Base-by-base conservation (phyloP, 2,888 invertebrate genomes). In the Nomada flava region DNA sequence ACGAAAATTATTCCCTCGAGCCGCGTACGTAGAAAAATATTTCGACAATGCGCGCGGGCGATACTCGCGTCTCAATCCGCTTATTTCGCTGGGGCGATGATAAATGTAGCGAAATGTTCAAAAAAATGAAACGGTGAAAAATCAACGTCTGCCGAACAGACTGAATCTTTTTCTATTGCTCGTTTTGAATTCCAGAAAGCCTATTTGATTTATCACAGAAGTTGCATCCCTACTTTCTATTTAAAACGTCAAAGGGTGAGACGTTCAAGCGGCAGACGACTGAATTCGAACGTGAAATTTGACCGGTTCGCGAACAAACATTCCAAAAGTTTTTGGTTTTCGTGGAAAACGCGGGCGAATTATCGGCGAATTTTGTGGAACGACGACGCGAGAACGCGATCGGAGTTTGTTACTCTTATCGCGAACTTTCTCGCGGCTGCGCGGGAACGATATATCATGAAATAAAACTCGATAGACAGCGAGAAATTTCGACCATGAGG, bases 371-470 rank as follows among this genome's bases (percentile, higher is more conserved):
- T n/a, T 57, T 2, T 13, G 4, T 2, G 15, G 13, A 18, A 57
- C 53, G 15, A 4, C 18, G 36, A 47, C 29, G 29, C 44, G 18
- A 4, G 11, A 20, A 47, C 29, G 29, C 44, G 18, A 44, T 13
- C 29, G n/a, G 29, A 55, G 55, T 73, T 73, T 57, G 65, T 65
- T 47, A 53, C 23, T 57, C 15, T 64, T 64, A 57, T 73, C 65
- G 44, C 15, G 3, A 65, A 47, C 29, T 57, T 29, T 15, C 7
- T 23, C 57, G 60, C 36, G 18, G 29, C 10, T n/a, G 52, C 52
- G 42, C 63, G 13, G n/a, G 42, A 9, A 42, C 50, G 50, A 57
- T n/a, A 42, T 36, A 36, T 23, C 2, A 42, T 42, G 62, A 63
- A 71, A 62, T 53, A 23, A 71, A 18, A 5, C 59, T 5, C 26